Evolutionary conservation across 2,797 vertebrate species (phyloP), one percentile per base, ranked within the genome.

Genomic region (Acrossocheilus wenchowensis): DNA sequence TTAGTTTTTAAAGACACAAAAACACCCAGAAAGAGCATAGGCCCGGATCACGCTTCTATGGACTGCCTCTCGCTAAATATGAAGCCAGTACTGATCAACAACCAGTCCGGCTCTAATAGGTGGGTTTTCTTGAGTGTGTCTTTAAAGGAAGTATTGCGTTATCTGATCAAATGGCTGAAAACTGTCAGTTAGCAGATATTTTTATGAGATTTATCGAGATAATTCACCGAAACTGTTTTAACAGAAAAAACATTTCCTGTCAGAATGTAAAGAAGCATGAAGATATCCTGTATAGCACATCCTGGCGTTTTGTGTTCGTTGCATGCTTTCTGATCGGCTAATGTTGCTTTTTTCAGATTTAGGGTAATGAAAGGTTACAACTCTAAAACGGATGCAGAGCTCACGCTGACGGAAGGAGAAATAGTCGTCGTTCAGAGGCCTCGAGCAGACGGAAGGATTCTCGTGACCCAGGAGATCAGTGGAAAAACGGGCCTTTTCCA

Each of bases 1-100:
- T 96, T 97, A 0, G 93, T 96, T 89, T 95, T 95, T 57, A 97
- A 94, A 91, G 97, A 97, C 78, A 93, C 94, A 92, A 96, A 96
- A 84, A 95, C 95, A 84, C 84, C 94, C 92, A 95, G 92, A 89
- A 96, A 88, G 94, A 94, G 90, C 91, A 75, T 91, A 45, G 89
- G 91, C 0, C 92, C 92, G 11, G 95, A 95, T 84, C 91, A 95
- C 0, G 81, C 92, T 0, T 82, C 92, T 7, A 87, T 90, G 5
- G 94, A 95, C 26, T 48, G 41, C 87, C 86, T 91, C 17, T 92
- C 91, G 26, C 91, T 91, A 50, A 92, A 91, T 3, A 92, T 92
- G 73, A 96, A 89, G 68, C 93, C 94, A 81, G 87, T 89, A 0
- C 78, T 86, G 93, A 78, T 93, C 95, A 89, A 74, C 86, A 39